A percentile compares a stretch with the other conserved stretches of the same genome.
Conservation (phyloP, 2,113 vertebrate genomes). For the Hippocampus guttulatus region DNA sequence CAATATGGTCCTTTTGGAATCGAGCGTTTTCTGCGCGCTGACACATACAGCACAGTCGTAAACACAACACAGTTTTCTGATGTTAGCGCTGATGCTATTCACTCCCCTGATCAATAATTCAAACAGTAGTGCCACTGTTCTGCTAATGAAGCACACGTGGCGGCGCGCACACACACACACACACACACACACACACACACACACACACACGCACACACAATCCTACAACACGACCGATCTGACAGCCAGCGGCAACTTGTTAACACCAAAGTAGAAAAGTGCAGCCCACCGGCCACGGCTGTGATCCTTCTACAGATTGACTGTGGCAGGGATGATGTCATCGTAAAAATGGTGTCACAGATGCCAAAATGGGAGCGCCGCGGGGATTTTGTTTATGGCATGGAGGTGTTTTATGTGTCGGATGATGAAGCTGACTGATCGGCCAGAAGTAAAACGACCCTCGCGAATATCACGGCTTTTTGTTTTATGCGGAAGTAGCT, state of each 20-base stretch:
- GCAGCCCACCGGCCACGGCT: slow-evolving; percentile 19
- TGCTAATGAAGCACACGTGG: slow-evolving; percentile 31
- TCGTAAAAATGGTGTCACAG: slow-evolving; percentile 12
- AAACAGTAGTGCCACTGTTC: slow-evolving; percentile 42
- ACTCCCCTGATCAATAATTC: slow-evolving; percentile 64
- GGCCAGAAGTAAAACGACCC: neutral
- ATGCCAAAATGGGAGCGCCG: slow-evolving; percentile 13
- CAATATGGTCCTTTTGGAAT: slow-evolving; percentile 44
- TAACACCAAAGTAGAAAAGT: slow-evolving; percentile 28
- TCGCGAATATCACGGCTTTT: neutral
- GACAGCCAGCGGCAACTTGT: slow-evolving; percentile 27
- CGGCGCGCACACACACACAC: slow-evolving; percentile 14
- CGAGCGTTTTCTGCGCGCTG: neutral
- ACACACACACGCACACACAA: neutral
- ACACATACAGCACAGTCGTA: slow-evolving; percentile 15
- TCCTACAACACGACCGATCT: slow-evolving; percentile 1
- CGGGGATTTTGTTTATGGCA: neutral
- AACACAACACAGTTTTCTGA: slow-evolving; percentile 36
- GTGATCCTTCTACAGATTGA: slow-evolving; percentile 15
- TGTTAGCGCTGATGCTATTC: slow-evolving; percentile 43
- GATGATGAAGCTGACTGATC: neutral
- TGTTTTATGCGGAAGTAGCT: neutral
- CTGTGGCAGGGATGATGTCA: slow-evolving; percentile 21
- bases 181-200: neutral
- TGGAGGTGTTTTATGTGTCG: slow-evolving; percentile 1